Evolutionary conservation across 2,888 invertebrate genomes (phyloP), one percentile per base, ranked within the genome.

Genomic region (Theodoxus fluviatilis): DNA sequence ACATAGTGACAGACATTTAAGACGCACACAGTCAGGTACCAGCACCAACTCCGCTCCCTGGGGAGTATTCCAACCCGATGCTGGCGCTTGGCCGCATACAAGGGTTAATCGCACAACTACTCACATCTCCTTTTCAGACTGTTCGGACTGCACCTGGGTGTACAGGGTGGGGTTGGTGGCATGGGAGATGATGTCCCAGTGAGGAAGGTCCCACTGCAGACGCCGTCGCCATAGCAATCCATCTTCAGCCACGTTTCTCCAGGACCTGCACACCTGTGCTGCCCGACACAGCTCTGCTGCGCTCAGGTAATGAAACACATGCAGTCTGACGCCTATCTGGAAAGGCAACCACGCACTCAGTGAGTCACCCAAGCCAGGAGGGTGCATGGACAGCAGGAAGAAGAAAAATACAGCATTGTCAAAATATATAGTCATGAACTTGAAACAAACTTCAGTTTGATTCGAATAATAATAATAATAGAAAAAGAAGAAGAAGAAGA

Each of bases 91-190:
- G 9, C 12, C 15, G 9, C 15, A 12, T 43, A 4, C 25, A 52
- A 49, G 25, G 25, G 25, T n/a, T n/a, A 37, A 49, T n/a, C n/a
- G 2, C 31, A 47, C 40, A 28, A 52, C 12, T 52, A 72, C 84
- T 79, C 77, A 84, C 86, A 86, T 84, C 76, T 84, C 83, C 75
- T 85, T 85, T 69, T 78, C 78, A 15, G 80, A 73, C 80, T 80
- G 81, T 35, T 83, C 83, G 7, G 83, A 82, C 22, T 80, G 77
- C 18, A 80, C 79, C 65, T 83, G 83, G 68, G 76, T 76, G 70
- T 83, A 84, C n/a, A 80, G 73, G n/a, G 74, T 74, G 49, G 85
- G 85, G 70, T 85, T 83, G 1, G 82, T 81, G 47, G 74, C 74
- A 73, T 83, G 81, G 15, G 83, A 79, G 22, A 86, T 82, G n/a